phyloP scores from a whole-genome alignment of 2,888 invertebrate species.

The Cephus runcator region DNA sequence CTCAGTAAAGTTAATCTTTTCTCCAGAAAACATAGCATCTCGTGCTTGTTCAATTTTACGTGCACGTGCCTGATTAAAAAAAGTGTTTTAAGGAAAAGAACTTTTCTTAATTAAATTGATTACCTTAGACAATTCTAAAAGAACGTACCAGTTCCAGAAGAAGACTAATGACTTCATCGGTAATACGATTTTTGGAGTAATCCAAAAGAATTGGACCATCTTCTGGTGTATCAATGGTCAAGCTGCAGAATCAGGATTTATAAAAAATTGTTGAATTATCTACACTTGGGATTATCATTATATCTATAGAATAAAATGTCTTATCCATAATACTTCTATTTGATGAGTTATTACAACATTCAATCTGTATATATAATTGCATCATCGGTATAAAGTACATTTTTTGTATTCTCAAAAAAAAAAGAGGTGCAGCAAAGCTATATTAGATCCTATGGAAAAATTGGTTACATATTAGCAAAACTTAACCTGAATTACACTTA shows the following conservation, averaged over 20 bases:
- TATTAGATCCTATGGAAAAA: background rate
- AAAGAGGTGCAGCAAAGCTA: background rate
- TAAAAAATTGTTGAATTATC: background rate
- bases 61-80: conserved; percentile 69
- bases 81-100: background rate
- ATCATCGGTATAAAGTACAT: background rate
- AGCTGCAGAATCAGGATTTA: conserved; percentile 66
- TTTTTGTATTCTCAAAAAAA: background rate
- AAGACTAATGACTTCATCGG: conserved; percentile 78
- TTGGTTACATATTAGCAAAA: background rate
- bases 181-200: conserved; percentile 95
- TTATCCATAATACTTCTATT: conserved; percentile 9
- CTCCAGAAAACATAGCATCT: conserved; percentile 92
- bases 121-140: background rate
- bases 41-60: conserved; percentile 87
- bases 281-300: background rate
- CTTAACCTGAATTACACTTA: background rate
- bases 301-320: conserved; percentile 2
- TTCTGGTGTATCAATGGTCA: conserved; percentile 79
- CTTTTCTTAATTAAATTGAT: background rate
- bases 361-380: background rate
- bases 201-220: conserved; percentile 95
- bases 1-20: conserved; percentile 98
- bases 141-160: conserved; percentile 81
- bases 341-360: background rate